Conservation (phyloP, 2,888 invertebrate species). For the Tetanocera ferruginea region DNA sequence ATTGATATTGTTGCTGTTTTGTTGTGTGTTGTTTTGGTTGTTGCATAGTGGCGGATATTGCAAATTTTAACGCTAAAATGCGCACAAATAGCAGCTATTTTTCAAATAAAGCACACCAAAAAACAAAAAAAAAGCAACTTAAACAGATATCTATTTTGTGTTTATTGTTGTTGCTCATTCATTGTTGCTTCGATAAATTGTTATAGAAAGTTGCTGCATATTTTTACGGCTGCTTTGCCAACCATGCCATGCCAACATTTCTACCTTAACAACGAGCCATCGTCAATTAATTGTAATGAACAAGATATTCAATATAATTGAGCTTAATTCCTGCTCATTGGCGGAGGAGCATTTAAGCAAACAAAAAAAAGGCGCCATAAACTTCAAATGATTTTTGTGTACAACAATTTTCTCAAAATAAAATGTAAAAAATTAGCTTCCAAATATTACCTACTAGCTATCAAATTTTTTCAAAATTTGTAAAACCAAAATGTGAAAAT, state of each 20-base stretch:
- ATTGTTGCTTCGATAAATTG: background rate
- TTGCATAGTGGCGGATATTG: conserved; percentile 28
- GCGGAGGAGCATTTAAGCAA: no score
- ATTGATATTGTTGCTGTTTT: conserved; percentile 12
- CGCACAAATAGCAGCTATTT: conserved; percentile 8
- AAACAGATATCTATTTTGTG: background rate
- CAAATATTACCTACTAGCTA: no score
- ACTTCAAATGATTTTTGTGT: no score
- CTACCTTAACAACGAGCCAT: background rate
- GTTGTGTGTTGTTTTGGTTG: conserved; percentile 17
- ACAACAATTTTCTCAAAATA: no score
- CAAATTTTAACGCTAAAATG: conserved; percentile 31
- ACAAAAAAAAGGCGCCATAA: no score
- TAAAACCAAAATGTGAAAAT: no score
- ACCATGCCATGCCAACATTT: background rate
- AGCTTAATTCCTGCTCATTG: no score
- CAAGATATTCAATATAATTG: no score
- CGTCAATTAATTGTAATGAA: background rate
- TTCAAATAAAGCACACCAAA: background rate
- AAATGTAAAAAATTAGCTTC: no score
- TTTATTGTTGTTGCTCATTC: conserved; percentile 8
- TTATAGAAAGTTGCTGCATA: conserved; percentile 17
- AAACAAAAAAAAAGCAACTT: background rate
- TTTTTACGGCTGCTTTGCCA: conserved; percentile 5
- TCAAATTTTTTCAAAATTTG: no score